Evolutionary conservation across 2,113 vertebrate genomes (phyloP), one percentile per base, ranked within the genome.

Genomic region (Benitochromis conjunctus): DNA sequence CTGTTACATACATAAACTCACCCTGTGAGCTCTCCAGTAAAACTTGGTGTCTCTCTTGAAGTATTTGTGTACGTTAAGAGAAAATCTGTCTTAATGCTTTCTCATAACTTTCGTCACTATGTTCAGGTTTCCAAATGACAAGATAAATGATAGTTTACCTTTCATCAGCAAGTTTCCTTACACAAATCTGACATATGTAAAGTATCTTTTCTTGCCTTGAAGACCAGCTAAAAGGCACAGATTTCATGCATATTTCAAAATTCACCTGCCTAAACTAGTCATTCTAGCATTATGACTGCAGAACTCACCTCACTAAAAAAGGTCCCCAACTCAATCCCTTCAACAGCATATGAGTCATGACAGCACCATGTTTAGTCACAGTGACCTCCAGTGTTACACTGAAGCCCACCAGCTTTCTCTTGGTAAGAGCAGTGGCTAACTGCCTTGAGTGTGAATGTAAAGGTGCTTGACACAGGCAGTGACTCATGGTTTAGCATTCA

Each of bases 391-490:
- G 54, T 77, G 56, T 54, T 14, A 51, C 21, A 46, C 12, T 56
- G 69, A 19, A 78, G 10, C 26, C 5, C 16, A 16, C 36, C 43
- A 71, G 56, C 48, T 43, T 69, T 88, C 53, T 80, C 19, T 53
- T 13, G 76, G 54, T 85, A 80, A 51, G 9, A 80, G 46, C 5
- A 16, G 43, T 1, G 18, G 60, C 82, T 87, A 60, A 57, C 83
- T 19, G 66, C 82, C 66, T 74, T 1, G 7, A 81, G 62, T 80
- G 62, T 84, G 55, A 77, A 82, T 64, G 78, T 60, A 57, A 90
- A 91, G 76, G 79, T 82, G 84, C 87, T 88, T 82, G 91, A 91
- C 85, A 86, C 79, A 62, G 56, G 46, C 76, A 18, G 69, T 66
- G 55, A 58, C 86, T 84, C 31, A 82, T 43, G 64, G 53, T 81